A percentile compares a stretch with the other conserved stretches of the same genome.
Conservation (phyloP, 1,140 invertebrate genomes). For the Neoseiulus cucumeris region DNA sequence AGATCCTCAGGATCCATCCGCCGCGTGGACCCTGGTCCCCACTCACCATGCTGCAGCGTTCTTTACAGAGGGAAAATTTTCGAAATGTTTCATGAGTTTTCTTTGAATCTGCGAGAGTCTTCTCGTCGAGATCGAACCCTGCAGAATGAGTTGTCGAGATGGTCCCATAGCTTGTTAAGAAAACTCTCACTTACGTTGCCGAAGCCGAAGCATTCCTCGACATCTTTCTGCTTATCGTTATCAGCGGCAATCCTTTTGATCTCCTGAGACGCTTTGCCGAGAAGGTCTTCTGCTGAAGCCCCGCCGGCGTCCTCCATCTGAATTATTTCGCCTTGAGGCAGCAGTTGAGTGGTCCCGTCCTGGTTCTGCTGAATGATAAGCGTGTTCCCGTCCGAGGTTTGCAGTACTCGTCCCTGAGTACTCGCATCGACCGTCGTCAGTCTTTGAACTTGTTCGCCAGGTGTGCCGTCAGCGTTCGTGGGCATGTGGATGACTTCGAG, state of each 20-base stretch:
- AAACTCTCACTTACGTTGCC: not conserved
- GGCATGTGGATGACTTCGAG: conserved; percentile 51
- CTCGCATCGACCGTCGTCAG: not conserved
- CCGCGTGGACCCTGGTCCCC: no score
- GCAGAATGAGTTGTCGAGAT: no score
- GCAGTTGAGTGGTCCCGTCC: not conserved
- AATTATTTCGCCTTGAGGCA: not conserved
- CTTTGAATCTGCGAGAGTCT: no score
- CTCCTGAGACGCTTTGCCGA: conserved; percentile 2
- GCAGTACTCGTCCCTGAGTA: not conserved
- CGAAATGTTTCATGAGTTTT: no score
- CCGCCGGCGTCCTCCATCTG: not conserved
- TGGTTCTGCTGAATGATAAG: conserved; percentile 1
- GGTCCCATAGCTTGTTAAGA: no score
- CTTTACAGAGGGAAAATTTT: no score
- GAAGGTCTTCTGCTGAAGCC: not conserved
- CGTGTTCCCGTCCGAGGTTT: not conserved
- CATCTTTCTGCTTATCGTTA: conserved; percentile 36
- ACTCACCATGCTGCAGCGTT: no score
- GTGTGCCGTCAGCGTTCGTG: not conserved
- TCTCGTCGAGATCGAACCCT: no score
- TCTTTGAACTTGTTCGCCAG: not conserved
- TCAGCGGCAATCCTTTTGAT: conserved; percentile 5
- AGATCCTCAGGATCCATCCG: no score
- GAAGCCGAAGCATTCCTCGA: conserved; percentile 65